These are phyloP conservation scores for Drosophila oshimai DNA, from an alignment of 1,140 invertebrate genomes.

Conservation along the genomic window DNA sequence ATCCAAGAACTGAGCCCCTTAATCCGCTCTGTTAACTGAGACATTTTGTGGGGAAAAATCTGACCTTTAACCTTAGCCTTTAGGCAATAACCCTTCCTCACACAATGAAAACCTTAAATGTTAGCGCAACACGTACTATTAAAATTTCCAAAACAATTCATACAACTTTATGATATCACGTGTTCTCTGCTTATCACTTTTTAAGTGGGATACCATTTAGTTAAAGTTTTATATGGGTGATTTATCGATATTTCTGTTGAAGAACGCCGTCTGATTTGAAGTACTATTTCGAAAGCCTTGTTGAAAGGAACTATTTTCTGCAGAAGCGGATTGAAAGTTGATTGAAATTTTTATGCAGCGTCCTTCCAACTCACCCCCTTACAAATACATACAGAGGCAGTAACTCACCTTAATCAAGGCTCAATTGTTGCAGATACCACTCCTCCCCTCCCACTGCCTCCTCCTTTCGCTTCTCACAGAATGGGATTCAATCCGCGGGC, in stretches of 20 bases:
- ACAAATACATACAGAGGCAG: neutral
- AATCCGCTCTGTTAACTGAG: neutral
- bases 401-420: conserved; percentile 60
- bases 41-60: neutral
- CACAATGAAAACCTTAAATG: too few relatives aligned
- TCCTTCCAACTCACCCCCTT: neutral
- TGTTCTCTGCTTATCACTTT: too few relatives aligned
- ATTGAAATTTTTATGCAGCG: neutral
- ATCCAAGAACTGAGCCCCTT: conserved; percentile 4
- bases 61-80: neutral
- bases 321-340: neutral
- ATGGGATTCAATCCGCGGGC: neutral
- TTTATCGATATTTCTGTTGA: too few relatives aligned
- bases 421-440: conserved; percentile 59
- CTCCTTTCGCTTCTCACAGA: neutral
- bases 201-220: too few relatives aligned
- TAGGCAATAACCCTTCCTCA: too few relatives aligned
- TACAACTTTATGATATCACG: too few relatives aligned
- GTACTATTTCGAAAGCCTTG: too few relatives aligned
- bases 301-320: too few relatives aligned
- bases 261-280: too few relatives aligned
- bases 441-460: neutral
- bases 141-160: too few relatives aligned
- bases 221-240: too few relatives aligned
- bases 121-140: too few relatives aligned